phyloP scores from a whole-genome alignment of 2,888 invertebrate species.

The Xestoiulus laeticollis region DNA sequence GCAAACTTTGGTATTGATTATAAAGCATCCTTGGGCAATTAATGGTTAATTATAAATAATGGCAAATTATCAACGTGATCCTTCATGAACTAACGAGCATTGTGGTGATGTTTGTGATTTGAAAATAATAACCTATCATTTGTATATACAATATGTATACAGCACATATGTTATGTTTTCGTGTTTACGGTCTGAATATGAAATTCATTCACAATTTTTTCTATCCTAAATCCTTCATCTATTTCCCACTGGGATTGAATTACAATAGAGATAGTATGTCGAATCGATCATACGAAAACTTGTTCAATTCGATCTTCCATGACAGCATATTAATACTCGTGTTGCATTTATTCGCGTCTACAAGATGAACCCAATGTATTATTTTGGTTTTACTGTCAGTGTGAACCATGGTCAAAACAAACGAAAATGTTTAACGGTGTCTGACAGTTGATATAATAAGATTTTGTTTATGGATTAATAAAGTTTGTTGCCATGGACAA shows the following conservation, averaged over 20 bases:
- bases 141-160: too few species aligned
- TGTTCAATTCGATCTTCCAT: background rate
- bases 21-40: background rate
- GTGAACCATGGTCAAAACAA: background rate
- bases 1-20: background rate
- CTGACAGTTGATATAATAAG: slow-evolving; percentile 38
- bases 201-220: background rate
- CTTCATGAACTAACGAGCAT: background rate
- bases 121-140: too few species aligned
- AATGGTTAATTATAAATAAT: background rate
- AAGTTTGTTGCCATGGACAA: background rate
- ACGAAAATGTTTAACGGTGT: background rate
- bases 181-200: background rate
- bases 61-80: background rate
- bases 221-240: background rate
- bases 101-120: background rate
- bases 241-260: slow-evolving; percentile 11
- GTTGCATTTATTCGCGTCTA: background rate
- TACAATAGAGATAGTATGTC: background rate
- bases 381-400: background rate
- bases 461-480: background rate
- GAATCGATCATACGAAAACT: background rate
- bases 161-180: background rate
- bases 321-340: background rate
- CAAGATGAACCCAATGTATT: background rate